These are phyloP conservation scores for Andrena camellia DNA, from an alignment of 2,888 invertebrate genomes.

Conservation along the genomic window DNA sequence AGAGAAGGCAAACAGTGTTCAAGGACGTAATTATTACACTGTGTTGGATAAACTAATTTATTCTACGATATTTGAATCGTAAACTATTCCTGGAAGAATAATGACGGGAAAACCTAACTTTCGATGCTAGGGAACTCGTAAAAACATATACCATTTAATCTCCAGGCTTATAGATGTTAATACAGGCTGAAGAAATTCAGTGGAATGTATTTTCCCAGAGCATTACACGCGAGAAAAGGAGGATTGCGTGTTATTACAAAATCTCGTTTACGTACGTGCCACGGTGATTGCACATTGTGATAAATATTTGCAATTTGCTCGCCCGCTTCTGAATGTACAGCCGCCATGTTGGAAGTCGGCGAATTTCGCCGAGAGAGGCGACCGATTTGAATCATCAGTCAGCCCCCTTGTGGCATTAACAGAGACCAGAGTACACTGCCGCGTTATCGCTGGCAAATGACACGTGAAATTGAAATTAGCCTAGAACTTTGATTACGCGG, in stretches of 20 bases:
- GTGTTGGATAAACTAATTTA: neutral
- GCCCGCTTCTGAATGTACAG: neutral
- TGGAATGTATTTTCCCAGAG: neutral
- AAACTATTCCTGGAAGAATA: neutral
- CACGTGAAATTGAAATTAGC: slow-evolving; percentile 52
- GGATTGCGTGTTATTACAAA: neutral
- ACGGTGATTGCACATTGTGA: neutral
- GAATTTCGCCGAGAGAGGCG: neutral
- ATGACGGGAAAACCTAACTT: neutral
- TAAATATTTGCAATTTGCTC: slow-evolving; percentile 4
- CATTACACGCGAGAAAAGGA: neutral
- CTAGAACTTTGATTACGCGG: slow-evolving; percentile 42
- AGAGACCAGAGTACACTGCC: slow-evolving; percentile 8
- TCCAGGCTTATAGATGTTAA: neutral
- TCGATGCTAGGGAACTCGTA: neutral
- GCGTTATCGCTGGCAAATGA: slow-evolving; percentile 46
- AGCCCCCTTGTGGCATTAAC: slow-evolving; percentile 17
- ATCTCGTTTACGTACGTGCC: neutral
- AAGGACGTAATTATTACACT: neutral
- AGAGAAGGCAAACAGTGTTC: neutral
- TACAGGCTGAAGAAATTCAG: neutral
- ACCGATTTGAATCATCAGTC: slow-evolving; percentile 16
- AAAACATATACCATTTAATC: neutral
- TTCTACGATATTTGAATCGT: neutral
- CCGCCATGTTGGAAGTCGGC: neutral